phyloP scores from a whole-genome alignment of 2,113 vertebrate genomes.

The Dascyllus trimaculatus region DNA sequence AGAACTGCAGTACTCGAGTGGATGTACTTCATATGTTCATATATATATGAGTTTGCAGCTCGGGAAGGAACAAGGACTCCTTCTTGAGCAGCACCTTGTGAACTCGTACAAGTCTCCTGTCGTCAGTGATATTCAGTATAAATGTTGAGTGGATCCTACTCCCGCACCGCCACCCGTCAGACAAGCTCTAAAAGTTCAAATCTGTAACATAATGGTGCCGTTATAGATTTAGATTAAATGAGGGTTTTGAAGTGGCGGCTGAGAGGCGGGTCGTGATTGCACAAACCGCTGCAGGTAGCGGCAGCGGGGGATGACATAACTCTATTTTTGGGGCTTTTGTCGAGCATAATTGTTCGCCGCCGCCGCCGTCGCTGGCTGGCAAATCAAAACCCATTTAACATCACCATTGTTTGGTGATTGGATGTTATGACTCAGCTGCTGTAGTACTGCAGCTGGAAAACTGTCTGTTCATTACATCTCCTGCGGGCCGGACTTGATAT shows the following conservation, averaged over 20 bases:
- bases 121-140: too few relatives aligned
- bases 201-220: not conserved
- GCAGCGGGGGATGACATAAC: not conserved
- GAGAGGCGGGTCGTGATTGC: not conserved
- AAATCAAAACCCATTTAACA: slow-evolving; percentile 26
- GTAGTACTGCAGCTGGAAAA: not conserved
- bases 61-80: too few relatives aligned
- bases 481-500: not conserved
- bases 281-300: not conserved
- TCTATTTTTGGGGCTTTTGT: slow-evolving; percentile 33
- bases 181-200: slow-evolving; percentile 3
- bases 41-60: too few relatives aligned
- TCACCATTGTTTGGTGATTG: slow-evolving; percentile 5
- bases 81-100: too few relatives aligned
- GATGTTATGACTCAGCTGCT: slow-evolving; percentile 30
- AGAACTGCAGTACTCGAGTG: too few relatives aligned
- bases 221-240: not conserved
- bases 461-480: not conserved
- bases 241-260: not conserved
- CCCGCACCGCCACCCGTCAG: too few relatives aligned
- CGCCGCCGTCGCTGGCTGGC: not conserved
- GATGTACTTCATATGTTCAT: too few relatives aligned
- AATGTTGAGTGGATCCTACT: too few relatives aligned
- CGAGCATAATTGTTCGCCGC: slow-evolving; percentile 20
- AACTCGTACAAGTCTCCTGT: too few relatives aligned